Evolutionary conservation across 2,888 invertebrate species (phyloP).

Genomic region (Tuta absoluta): DNA sequence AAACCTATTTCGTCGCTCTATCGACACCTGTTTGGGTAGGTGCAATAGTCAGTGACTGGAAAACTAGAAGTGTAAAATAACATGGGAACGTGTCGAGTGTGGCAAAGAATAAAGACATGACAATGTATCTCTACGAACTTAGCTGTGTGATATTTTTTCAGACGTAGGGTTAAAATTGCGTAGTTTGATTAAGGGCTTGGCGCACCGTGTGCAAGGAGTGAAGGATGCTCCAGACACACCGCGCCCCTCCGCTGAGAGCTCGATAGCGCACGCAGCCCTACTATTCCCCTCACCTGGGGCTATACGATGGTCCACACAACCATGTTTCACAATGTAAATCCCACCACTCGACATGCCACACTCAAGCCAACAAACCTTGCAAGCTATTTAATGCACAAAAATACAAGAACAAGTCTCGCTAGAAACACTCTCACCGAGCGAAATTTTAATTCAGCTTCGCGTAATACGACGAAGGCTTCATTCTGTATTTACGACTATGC

Average conservation of each 20-base stretch:
- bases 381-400: neutral
- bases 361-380: neutral
- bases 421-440: neutral
- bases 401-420: neutral
- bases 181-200: conserved; percentile 49
- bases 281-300: neutral
- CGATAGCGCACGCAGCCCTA: conserved; percentile 58
- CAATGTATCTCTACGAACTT: neutral
- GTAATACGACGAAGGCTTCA: conserved; percentile 22
- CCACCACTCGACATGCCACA: neutral
- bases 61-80: conserved; percentile 11
- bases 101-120: neutral
- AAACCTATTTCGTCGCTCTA: conserved; percentile 14
- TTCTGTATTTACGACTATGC: conserved; percentile 22
- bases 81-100: conserved; percentile 1
- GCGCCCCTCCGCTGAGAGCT: conserved; percentile 41
- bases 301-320: neutral
- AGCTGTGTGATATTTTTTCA: neutral
- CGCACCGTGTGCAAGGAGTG: conserved; percentile 43
- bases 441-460: conserved; percentile 22
- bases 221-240: conserved; percentile 40
- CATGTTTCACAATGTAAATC: neutral
- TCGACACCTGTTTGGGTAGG: conserved; percentile 16
- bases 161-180: conserved; percentile 18
- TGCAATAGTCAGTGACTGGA: conserved; percentile 7